Evolutionary conservation across 2,888 invertebrate species (phyloP).

Genomic region (Rhyacophila evoluta): DNA sequence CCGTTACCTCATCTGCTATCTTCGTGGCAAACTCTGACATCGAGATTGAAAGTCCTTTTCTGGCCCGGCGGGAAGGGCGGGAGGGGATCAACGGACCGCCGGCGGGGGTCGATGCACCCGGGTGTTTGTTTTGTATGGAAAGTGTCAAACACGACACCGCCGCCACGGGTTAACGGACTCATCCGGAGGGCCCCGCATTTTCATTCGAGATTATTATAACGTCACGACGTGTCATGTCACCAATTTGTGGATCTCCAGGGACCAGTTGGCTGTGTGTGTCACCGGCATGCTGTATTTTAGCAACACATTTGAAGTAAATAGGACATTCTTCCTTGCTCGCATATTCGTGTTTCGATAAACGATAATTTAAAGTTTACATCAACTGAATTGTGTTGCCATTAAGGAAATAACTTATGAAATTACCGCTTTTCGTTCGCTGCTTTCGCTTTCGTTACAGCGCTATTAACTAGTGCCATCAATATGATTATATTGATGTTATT

Average conservation of each 20-base stretch:
- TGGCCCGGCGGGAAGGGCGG: neutral
- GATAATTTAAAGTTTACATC: too few relatives aligned
- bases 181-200: constrained; percentile 9
- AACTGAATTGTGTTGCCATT: too few relatives aligned
- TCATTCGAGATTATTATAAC: neutral
- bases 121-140: constrained; percentile 16
- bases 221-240: neutral
- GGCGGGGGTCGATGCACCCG: constrained; percentile 18
- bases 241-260: neutral
- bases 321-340: too few relatives aligned
- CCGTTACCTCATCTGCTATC: neutral
- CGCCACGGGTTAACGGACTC: constrained; percentile 6
- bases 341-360: too few relatives aligned
- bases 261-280: neutral
- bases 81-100: neutral
- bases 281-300: too few relatives aligned
- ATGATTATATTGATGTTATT: too few relatives aligned
- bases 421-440: too few relatives aligned
- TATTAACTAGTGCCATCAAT: too few relatives aligned
- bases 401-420: too few relatives aligned
- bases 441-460: too few relatives aligned
- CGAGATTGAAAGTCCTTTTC: neutral
- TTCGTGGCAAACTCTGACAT: neutral
- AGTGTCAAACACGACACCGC: constrained; percentile 9
- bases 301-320: too few relatives aligned